These are phyloP conservation scores for Betta splendens DNA, from an alignment of 2,797 vertebrate species.

Conservation along the genomic window DNA sequence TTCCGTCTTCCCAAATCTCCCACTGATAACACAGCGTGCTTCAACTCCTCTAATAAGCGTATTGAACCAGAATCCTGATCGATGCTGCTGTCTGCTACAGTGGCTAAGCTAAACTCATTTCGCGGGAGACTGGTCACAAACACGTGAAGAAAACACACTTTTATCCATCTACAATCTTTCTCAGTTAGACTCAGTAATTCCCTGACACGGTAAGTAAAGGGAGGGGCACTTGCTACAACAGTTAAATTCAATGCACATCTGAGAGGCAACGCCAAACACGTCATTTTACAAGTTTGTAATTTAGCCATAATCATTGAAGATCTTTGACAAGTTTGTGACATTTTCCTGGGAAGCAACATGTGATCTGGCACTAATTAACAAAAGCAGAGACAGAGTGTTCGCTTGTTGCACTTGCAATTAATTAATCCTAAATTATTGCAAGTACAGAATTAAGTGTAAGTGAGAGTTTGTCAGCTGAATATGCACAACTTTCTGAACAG, in stretches of 20 bases:
- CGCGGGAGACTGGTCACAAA: background rate
- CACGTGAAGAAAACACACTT: background rate
- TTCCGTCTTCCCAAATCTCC: constrained; percentile 25
- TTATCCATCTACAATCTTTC: constrained; percentile 5
- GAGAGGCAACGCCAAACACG: background rate
- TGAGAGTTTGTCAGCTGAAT: background rate
- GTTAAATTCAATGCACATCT: background rate
- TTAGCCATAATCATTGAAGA: background rate
- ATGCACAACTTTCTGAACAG: background rate
- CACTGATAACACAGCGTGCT: constrained; percentile 43
- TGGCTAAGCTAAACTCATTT: constrained; percentile 28
- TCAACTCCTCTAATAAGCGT: constrained; percentile 51
- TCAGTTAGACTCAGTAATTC: background rate
- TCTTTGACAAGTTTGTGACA: background rate
- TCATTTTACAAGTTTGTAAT: background rate
- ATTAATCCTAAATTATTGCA: background rate
- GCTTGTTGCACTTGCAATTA: background rate
- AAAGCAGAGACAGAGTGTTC: background rate
- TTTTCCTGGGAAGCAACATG: background rate
- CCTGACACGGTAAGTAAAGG: background rate
- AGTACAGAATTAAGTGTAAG: background rate
- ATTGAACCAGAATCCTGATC: constrained; percentile 52
- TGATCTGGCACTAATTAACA: background rate
- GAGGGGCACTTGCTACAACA: too few species aligned
- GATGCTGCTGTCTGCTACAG: constrained; percentile 40